phyloP scores from a whole-genome alignment of 2,797 vertebrate genomes.

The Eremophila alpestris region DNA sequence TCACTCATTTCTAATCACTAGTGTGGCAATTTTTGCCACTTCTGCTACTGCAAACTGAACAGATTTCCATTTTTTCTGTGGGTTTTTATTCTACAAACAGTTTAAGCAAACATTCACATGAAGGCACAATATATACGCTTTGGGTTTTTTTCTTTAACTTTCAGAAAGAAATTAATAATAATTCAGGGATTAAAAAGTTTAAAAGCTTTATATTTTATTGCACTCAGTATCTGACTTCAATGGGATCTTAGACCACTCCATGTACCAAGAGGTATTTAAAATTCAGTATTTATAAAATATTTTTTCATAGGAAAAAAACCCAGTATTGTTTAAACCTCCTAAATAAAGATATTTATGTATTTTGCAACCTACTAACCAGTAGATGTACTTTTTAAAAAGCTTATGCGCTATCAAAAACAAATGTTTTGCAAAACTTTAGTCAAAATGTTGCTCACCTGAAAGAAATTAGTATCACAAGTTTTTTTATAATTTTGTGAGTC shows the following conservation, averaged over 20 bases:
- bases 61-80: background rate
- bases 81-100: background rate
- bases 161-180: background rate
- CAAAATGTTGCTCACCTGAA: background rate
- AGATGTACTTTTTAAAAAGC: background rate
- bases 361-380: background rate
- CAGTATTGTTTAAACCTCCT: background rate
- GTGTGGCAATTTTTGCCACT: background rate
- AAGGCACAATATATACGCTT: background rate
- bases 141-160: background rate
- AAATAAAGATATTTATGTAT: background rate
- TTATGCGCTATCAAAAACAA: background rate
- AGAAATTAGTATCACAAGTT: background rate
- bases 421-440: background rate
- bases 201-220: background rate
- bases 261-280: background rate
- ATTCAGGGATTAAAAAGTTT: background rate
- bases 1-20: background rate
- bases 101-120: background rate
- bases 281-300: background rate
- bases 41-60: background rate
- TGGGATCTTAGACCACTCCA: background rate
- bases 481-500: background rate
- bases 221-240: background rate
- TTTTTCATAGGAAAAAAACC: background rate